Conservation (phyloP, 2,113 vertebrate genomes). For the Chaetops frenatus region DNA sequence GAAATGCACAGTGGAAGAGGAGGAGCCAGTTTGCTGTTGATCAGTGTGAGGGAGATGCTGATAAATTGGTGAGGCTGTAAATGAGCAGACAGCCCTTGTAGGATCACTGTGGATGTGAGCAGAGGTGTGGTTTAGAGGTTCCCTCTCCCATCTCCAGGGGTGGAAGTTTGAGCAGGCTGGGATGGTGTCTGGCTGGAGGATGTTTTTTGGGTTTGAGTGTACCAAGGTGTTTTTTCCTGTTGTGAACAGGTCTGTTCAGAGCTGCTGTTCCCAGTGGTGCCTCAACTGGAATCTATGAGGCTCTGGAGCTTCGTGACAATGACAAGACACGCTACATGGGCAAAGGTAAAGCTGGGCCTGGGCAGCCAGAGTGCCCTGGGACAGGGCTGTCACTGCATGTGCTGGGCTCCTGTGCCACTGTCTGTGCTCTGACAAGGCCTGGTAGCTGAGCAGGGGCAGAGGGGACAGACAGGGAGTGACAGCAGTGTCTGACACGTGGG, state of each 20-base stretch:
- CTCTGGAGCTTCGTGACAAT: constrained; percentile 96
- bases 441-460: background rate
- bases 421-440: background rate
- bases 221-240: background rate
- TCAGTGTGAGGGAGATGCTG: background rate
- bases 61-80: background rate
- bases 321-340: constrained; percentile 96
- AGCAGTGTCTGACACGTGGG: accelerated
- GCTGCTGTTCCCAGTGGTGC: constrained; percentile 96
- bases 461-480: background rate
- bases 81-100: background rate
- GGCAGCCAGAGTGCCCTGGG: background rate
- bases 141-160: background rate
- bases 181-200: background rate
- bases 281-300: constrained; percentile 96
- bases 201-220: background rate
- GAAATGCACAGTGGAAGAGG: background rate
- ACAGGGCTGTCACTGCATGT: accelerated
- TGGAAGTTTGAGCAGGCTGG: background rate
- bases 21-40: background rate
- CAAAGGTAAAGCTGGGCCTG: constrained; percentile 76
- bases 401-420: background rate
- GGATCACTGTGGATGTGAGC: background rate
- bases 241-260: constrained; percentile 86
- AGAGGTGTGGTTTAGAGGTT: background rate